Evolutionary conservation across 2,113 vertebrate genomes (phyloP), one percentile per base, ranked within the genome.

Genomic region (Tretioscincus oriximinensis): DNA sequence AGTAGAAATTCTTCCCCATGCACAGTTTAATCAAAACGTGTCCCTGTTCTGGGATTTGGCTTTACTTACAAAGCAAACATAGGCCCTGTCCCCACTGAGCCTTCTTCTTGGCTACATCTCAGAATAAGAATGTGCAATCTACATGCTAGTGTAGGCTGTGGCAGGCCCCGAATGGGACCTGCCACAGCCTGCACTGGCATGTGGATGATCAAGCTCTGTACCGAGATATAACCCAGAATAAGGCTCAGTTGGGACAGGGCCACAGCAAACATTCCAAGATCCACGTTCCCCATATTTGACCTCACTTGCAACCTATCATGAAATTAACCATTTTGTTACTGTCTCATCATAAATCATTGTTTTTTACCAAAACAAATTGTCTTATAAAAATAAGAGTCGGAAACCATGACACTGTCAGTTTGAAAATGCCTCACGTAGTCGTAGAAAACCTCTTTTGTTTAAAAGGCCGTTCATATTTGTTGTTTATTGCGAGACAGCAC

Each of bases 11-110:
- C 73, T 63, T 80, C 69, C 49, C 35, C 69, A 73, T 73, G 78
- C 69, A 65, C 11, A 63, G 45, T 76, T 82, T 76, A 82, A 82
- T 82, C 80, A 82, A 76, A 82, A 76, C 80, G 26, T 26, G 76
- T 70, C 80, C 80, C 73, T 82, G 80, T 82, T 82, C 66, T 76
- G 66, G 73, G 80, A 82, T 76, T 70, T 82, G 80, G 73, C 66
- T 70, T 82, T 76, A 63, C 73, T 76, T 76, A 76, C 80, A 82
- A 82, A 82, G 66, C 63, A 82, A 82, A 82, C 73, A 82, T 82
- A 70, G n/a, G n/a, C n/a, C n/a, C n/a, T n/a, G n/a, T n/a, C n/a
- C n/a, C n/a, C n/a, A n/a, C n/a, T n/a, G n/a, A n/a, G n/a, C n/a
- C n/a, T n/a, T n/a, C n/a, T n/a, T n/a, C n/a, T n/a, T n/a, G n/a